Evolutionary conservation across 1,140 invertebrate genomes (phyloP).

Genomic region (Thaumetopoea pityocampa): DNA sequence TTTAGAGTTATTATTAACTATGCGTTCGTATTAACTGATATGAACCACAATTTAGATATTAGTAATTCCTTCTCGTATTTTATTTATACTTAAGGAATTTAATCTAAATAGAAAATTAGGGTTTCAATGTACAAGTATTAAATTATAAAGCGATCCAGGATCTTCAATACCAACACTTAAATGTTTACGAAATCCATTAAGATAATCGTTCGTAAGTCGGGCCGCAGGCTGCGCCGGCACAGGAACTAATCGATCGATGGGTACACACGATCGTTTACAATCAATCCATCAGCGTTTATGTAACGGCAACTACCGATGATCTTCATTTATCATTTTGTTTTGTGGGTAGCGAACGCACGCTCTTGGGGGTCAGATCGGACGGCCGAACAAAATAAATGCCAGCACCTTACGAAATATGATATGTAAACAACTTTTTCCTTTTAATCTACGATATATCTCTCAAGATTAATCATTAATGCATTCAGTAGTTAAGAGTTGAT

Average conservation of each 20-base stretch:
- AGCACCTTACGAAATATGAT: constrained; percentile 31
- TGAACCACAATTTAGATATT: too few species aligned
- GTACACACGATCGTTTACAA: constrained; percentile 63
- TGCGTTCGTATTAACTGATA: too few species aligned
- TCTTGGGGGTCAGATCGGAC: constrained; percentile 53
- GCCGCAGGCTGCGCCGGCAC: constrained; percentile 39
- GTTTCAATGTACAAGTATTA: constrained; percentile 35
- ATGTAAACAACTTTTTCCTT: constrained; percentile 37
- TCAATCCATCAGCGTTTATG: constrained; percentile 72
- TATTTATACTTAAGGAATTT: too few species aligned
- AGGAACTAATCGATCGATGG: constrained; percentile 66
- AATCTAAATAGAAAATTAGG: constrained; percentile 38
- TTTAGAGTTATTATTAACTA: too few species aligned
- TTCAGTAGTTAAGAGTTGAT: constrained; percentile 15
- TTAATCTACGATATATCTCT: constrained; percentile 22
- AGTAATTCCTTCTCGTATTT: too few species aligned
- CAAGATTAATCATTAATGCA: constrained; percentile 22
- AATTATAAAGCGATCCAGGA: constrained; percentile 36
- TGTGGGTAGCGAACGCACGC: constrained; percentile 53
- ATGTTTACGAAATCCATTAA: constrained; percentile 64
- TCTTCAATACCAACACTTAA: constrained; percentile 51
- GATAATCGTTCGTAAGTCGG: constrained; percentile 54
- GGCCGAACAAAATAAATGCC: constrained; percentile 41
- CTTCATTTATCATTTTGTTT: constrained; percentile 73
- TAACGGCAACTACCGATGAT: constrained; percentile 67